Evolutionary conservation across 2,113 vertebrate genomes (phyloP), one percentile per base, ranked within the genome.

Genomic region (Apus apus): DNA sequence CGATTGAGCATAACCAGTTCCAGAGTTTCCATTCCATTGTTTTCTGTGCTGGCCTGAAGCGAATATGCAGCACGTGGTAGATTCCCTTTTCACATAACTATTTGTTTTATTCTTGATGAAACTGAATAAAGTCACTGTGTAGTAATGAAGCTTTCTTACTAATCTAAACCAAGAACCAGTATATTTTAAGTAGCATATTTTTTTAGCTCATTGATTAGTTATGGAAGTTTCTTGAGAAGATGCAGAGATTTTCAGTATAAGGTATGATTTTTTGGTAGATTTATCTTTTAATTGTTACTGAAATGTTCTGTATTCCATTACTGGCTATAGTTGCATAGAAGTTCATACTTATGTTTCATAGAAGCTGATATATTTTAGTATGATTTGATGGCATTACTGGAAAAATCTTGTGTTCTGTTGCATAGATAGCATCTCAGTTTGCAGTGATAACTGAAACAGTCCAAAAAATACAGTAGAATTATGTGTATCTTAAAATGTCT

Each of bases 1-100:
- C 93, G 87, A 94, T 5, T 85, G 43, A 32, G 29, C 61, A 89
- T 66, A 87, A 61, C 53, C 23, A 78, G 23, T 82, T 96, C 58
- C 78, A 82, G 62, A 91, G 74, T 95, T 94, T 62, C 81, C 54
- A 85, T 96, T 85, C 67, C 1, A 6, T 68, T 91, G 65, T 87
- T 57, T 48, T 89, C 48, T 78, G 32, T 60, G 65, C 65, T 51
- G 27, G 43, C 43, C 75, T 83, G 57, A 91, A 75, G 67, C 0
- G 0, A 76, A 13, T 57, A 20, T 67, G 26, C 26, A 72, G 48
- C 57, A 64, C 2, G 1, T 78, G 81, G 48, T 66, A 67, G 38
- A 38, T 71, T 81, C 91, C 67, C 56, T 96, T 74, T 77, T 32
- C 56, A 64, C 1, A 2, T 23, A 90, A 30, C 18, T 65, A 34